Base-by-base conservation (phyloP, 2,797 vertebrate species). In the Enoplosus armatus region DNA sequence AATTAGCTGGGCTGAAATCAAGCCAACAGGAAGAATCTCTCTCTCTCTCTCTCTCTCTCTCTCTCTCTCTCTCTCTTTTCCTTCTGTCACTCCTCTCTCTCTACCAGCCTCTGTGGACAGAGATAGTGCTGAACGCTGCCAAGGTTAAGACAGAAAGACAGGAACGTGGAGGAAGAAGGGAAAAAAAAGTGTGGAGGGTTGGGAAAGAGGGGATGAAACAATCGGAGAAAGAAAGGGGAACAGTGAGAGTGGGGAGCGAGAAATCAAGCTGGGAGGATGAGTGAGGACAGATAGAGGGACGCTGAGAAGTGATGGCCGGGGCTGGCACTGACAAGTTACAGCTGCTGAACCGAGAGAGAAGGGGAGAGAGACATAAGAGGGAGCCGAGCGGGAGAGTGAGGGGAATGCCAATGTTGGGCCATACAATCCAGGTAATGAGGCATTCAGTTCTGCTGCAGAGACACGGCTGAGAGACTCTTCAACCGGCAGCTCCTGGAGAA, bases 351-450 rank as follows among this genome's bases (percentile, higher is more conserved):
- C 60, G 64, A 86, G 77, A 77, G 72, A 75, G 70, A 63, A 78
- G 56, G 31, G 45, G 22, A 69, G 37, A 74, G 61, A 66, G 68
- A 72, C 22, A 31, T 5, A 39, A n/a, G 58, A 37, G 15, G 20
- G 43, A 53, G 61, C 50, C 45, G 73, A 76, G 71, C 71, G 61
- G 2, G 51, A 73, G 45, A 50, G 80, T 83, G 89, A 89, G 72
- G 75, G 73, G 89, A 93, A 94, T 92, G 85, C 85, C 87, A 87
- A 85, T 90, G 80, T 66, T 82, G 75, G 82, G 85, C 88, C 85
- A 82, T 75, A 89, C 88, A 93, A 89, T 92, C 87, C 82, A 92
- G 89, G 91, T 94, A 93, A 95, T 94, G 90, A 94, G 85, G 79
- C 82, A 87, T 90, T 85, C 56, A 84, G 60, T 55, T 87, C 78